phyloP scores from a whole-genome alignment of 2,113 vertebrate species.

The Paramisgurnus dabryanus region DNA sequence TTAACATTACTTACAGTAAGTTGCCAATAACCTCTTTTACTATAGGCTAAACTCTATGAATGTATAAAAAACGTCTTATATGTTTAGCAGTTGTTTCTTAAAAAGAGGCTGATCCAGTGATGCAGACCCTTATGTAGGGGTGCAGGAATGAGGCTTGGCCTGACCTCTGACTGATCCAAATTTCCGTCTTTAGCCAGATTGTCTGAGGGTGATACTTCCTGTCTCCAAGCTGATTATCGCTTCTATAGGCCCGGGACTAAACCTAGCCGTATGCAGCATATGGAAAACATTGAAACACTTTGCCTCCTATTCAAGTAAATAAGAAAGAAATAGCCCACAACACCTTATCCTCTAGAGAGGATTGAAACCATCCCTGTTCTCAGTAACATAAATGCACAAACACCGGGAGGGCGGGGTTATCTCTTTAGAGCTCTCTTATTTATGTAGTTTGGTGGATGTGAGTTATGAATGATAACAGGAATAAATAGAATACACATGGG shows the following conservation, averaged over 20 bases:
- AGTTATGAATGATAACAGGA: conserved; percentile 47
- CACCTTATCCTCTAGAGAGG: conserved; percentile 21
- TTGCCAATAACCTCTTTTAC: no score
- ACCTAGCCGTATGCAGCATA: conserved; percentile 28
- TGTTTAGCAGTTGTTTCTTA: no score
- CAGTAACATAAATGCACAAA: conserved; percentile 16
- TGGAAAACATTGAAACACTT: conserved; percentile 45
- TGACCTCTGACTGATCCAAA: conserved; percentile 53
- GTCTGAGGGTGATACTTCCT: conserved; percentile 54
- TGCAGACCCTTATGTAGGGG: conserved; percentile 9
- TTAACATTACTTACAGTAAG: no score
- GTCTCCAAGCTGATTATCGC: conserved; percentile 27
- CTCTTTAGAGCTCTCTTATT: conserved; percentile 9
- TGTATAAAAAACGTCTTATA: no score
- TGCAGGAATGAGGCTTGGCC: conserved; percentile 47
- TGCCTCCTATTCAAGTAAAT: conserved; percentile 13
- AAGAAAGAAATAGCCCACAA: conserved; percentile 28
- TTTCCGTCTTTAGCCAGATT: conserved; percentile 8
- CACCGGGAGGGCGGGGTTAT: not conserved
- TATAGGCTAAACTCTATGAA: no score
- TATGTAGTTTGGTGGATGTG: conserved; percentile 25
- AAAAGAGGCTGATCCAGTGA: not conserved
- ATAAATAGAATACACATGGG: conserved; percentile 55
- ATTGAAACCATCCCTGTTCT: conserved; percentile 31
- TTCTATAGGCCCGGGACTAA: conserved; percentile 32